These are phyloP conservation scores for Numenius arquata DNA, from an alignment of 2,113 vertebrate genomes.

Conservation along the genomic window DNA sequence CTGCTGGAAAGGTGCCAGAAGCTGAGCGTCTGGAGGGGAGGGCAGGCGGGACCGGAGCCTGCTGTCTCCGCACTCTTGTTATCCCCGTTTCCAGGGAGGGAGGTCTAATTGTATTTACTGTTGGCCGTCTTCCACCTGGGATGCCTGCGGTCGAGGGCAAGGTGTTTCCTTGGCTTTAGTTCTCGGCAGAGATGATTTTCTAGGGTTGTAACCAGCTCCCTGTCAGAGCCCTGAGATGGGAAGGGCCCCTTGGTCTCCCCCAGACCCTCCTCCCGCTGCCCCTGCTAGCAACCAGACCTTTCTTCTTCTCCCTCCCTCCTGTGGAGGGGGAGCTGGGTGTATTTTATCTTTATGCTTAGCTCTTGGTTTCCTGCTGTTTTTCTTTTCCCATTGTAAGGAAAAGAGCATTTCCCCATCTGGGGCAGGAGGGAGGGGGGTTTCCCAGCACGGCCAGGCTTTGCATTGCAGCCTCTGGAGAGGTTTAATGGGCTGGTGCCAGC, in stretches of 20 bases:
- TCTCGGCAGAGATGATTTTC: neutral
- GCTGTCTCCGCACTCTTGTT: neutral
- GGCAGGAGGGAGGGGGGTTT: neutral
- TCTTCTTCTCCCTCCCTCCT: neutral
- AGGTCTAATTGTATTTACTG: neutral
- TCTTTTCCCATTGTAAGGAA: slow-evolving; percentile 39
- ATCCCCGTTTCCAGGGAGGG: neutral
- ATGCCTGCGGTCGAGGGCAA: neutral
- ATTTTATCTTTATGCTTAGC: neutral
- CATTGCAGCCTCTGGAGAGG: neutral
- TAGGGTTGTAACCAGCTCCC: neutral
- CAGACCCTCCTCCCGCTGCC: accelerated
- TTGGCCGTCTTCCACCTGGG: neutral
- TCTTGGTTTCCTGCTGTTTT: slow-evolving; percentile 61
- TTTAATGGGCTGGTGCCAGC: neutral
- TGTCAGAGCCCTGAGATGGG: neutral
- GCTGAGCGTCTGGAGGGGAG: neutral
- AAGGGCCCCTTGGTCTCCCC: neutral
- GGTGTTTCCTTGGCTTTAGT: slow-evolving; percentile 40
- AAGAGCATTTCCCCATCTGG: slow-evolving; percentile 13
- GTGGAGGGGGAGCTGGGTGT: neutral
- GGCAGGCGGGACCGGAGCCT: neutral
- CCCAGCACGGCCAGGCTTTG: neutral
- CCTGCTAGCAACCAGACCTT: neutral
- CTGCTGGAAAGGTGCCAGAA: neutral